A percentile compares a stretch with the other conserved stretches of the same genome.
These are phyloP conservation scores for Seriola dumerili DNA, from an alignment of 2,113 vertebrate species.

Conservation along the genomic window DNA sequence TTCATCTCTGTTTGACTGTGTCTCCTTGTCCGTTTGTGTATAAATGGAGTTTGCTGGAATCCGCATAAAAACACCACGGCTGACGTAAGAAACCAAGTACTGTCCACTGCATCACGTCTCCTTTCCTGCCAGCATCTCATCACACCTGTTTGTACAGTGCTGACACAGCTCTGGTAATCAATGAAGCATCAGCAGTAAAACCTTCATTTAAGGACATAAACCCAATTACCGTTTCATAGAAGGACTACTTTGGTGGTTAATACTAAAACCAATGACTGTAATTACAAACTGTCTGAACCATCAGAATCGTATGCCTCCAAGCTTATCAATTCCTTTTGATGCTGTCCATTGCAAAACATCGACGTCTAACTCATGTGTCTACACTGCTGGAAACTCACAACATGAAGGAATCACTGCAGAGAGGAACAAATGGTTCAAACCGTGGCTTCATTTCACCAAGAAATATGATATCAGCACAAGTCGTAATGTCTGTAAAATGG, in stretches of 20 bases:
- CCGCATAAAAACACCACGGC: not conserved
- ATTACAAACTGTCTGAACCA: not conserved
- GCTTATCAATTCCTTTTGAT: too few species aligned
- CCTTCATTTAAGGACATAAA: not conserved
- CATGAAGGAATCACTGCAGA: too few species aligned
- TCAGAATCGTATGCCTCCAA: too few species aligned
- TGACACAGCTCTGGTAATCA: not conserved
- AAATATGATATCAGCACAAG: too few species aligned
- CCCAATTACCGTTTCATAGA: not conserved
- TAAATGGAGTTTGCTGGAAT: not conserved
- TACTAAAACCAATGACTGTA: constrained; percentile 2
- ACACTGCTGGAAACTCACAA: too few species aligned
- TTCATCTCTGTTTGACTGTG: not conserved
- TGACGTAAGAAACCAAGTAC: not conserved
- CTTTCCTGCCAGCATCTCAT: not conserved
- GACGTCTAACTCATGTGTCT: too few species aligned
- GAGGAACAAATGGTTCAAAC: too few species aligned
- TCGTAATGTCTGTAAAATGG: too few species aligned
- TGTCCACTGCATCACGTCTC: not conserved
- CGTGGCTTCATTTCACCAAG: too few species aligned
- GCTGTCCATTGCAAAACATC: too few species aligned
- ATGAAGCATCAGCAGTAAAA: not conserved
- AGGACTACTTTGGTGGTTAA: not conserved
- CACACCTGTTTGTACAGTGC: not conserved
- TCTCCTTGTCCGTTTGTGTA: not conserved